Percentiles rank a stretch among this genome's conserved stretches.
Conservation (phyloP, 2,113 vertebrate genomes). For the Melanocharis versteri region DNA sequence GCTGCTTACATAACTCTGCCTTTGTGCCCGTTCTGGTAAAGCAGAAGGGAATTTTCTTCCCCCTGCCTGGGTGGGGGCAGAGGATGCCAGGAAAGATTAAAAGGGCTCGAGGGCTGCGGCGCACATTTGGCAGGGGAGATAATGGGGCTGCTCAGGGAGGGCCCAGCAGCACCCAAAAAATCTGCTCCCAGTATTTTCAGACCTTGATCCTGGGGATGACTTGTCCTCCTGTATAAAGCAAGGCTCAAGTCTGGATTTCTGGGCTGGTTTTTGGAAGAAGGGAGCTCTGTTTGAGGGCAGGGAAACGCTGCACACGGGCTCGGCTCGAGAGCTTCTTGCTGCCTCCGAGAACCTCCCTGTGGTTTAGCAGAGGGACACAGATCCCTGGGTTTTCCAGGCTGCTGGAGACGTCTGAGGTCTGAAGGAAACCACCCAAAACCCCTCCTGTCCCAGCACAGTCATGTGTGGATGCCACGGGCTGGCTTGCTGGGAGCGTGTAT, state of each 20-base stretch:
- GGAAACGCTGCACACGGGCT: rapidly evolving
- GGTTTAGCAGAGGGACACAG: not conserved
- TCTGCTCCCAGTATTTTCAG: not conserved
- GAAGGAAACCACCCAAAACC: conserved; percentile 34
- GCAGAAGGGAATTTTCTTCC: not conserved
- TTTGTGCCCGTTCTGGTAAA: not conserved
- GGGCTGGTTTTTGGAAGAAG: not conserved
- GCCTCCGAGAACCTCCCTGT: not conserved
- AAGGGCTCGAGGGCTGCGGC: not conserved
- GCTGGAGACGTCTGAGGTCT: not conserved
- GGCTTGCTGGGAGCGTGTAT: not conserved
- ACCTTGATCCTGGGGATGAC: not conserved
- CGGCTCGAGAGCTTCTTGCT: rapidly evolving
- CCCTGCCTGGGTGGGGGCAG: not conserved
- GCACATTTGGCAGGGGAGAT: not conserved
- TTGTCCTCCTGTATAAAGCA: not conserved
- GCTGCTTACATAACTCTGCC: not conserved
- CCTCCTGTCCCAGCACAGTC: not conserved
- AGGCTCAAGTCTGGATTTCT: rapidly evolving
- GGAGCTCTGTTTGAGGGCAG: not conserved
- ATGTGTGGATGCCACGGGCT: not conserved
- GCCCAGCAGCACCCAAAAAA: not conserved
- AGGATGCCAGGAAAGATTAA: not conserved
- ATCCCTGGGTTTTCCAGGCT: not conserved
- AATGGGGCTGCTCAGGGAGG: not conserved